Evolutionary conservation across 2,113 vertebrate species (phyloP), one percentile per base, ranked within the genome.

Genomic region (Carettochelys insculpta): DNA sequence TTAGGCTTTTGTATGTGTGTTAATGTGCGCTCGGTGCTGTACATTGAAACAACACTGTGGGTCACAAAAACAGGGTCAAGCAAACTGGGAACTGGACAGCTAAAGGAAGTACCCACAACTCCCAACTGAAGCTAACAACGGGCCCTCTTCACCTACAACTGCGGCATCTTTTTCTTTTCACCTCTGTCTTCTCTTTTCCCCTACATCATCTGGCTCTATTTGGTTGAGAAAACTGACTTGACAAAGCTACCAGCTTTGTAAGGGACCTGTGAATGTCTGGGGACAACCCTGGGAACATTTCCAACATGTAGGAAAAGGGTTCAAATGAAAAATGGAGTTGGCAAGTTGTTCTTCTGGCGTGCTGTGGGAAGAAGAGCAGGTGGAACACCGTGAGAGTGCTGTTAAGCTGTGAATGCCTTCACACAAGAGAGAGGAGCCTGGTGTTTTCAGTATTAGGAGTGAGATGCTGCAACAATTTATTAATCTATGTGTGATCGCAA

Each of bases 1-100:
- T 0, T 0, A 5, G 22, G 48, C 50, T 53, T 87, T 68, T 80
- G 38, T 45, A 12, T 61, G 54, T 0, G 1, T 43, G 38, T 27
- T 16, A 43, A 38, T 3, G 58, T 53, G 77, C 73, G 51, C 65
- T 79, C 77, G n/a, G 75, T 4, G 68, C 0, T 86, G n/a, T 50
- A 47, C 83, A 6, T 0, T n/a, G 0, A 11, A 50, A 19, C 53
- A 68, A 24, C 58, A 29, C 41, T 53, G 82, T 84, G 45, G 22
- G 65, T 8, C 14, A 61, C n/a, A 68, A 51, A 80, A 92, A 52
- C 38, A 20, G 12, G 9, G 68, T 48, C 54, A 87, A 31, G 48
- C 38, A 86, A 22, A 8, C 1, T 84, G 73, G 90, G 27, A 61
- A 2, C 0, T 88, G 76, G 90, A 87, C 89, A 95, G 89, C n/a